Percentiles rank a stretch among this genome's conserved stretches.
Conservation (phyloP, 2,113 vertebrate genomes). For the Arothron firmamentum region DNA sequence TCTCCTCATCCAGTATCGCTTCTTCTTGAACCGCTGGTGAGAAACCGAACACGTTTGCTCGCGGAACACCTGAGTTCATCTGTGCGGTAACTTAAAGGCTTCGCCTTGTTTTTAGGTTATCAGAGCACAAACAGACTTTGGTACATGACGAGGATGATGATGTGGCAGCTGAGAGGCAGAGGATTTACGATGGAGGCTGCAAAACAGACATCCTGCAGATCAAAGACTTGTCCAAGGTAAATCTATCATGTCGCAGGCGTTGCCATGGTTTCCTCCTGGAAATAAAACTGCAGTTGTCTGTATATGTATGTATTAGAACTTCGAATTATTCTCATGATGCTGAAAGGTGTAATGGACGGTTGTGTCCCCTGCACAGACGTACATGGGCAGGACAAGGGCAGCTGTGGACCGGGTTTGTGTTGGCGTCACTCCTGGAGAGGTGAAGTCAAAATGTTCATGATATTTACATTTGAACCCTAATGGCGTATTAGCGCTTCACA, state of each 20-base stretch:
- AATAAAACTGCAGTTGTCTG: too few relatives aligned
- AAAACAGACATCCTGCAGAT: constrained; percentile 85
- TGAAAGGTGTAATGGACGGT: neutral
- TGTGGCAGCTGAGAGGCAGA: constrained; percentile 86
- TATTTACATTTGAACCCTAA: neutral
- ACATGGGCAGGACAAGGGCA: constrained; percentile 78
- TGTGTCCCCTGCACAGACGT: constrained; percentile 76
- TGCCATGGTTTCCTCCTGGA: neutral
- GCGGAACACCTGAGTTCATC: neutral
- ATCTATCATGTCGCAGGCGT: neutral
- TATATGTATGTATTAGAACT: too few relatives aligned
- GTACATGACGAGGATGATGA: constrained; percentile 83
- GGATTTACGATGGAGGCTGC: constrained; percentile 79
- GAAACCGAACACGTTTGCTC: constrained; percentile 19
- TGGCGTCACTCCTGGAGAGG: constrained; percentile 91
- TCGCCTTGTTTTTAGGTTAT: constrained; percentile 66
- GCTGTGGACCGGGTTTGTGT: constrained; percentile 92
- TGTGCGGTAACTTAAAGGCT: neutral
- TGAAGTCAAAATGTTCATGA: constrained; percentile 54
- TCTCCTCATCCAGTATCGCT: constrained; percentile 84
- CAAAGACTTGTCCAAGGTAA: constrained; percentile 87
- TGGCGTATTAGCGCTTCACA: neutral
- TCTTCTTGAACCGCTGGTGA: constrained; percentile 83
- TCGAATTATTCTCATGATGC: too few relatives aligned
- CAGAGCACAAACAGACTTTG: constrained; percentile 49